A percentile compares a stretch with the other conserved stretches of the same genome.
Evolutionary conservation across 2,797 vertebrate genomes (phyloP).

Genomic region (Notolepis coatsorum): DNA sequence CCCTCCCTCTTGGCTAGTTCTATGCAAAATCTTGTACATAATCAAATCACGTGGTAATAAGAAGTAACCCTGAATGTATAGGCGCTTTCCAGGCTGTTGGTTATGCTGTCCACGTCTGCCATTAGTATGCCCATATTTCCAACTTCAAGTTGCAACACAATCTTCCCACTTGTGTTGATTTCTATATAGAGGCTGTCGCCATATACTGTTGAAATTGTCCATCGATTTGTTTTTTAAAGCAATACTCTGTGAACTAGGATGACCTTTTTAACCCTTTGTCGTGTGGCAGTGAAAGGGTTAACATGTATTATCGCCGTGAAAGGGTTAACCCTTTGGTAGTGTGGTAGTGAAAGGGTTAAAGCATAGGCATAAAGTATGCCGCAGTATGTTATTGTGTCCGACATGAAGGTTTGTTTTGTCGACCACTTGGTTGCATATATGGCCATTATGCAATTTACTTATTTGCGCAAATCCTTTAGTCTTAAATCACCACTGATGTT

Average conservation of each 20-base stretch:
- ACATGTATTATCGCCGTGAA: no score
- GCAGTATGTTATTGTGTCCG: not conserved
- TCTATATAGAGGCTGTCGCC: no score
- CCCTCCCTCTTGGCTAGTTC: no score
- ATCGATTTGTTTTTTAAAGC: no score
- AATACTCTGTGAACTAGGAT: no score
- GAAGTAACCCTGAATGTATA: conserved; percentile 49
- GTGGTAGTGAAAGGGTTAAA: no score
- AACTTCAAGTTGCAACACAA: no score
- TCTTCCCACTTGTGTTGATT: no score
- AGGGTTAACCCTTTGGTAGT: no score
- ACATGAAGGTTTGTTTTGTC: not conserved
- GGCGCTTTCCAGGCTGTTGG: not conserved
- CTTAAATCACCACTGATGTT: conserved; percentile 57
- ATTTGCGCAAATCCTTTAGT: conserved; percentile 62
- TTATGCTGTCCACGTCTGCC: conserved; percentile 15
- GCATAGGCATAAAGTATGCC: conserved; percentile 1
- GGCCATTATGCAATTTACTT: conserved; percentile 20
- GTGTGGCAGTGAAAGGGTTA: no score
- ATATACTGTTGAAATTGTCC: no score
- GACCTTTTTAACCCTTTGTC: no score
- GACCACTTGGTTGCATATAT: not conserved
- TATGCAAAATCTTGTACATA: not conserved
- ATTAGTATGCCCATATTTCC: conserved; percentile 9
- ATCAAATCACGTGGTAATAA: not conserved